Conservation (phyloP, 2,797 vertebrate species). For the Myioborus miniatus region DNA sequence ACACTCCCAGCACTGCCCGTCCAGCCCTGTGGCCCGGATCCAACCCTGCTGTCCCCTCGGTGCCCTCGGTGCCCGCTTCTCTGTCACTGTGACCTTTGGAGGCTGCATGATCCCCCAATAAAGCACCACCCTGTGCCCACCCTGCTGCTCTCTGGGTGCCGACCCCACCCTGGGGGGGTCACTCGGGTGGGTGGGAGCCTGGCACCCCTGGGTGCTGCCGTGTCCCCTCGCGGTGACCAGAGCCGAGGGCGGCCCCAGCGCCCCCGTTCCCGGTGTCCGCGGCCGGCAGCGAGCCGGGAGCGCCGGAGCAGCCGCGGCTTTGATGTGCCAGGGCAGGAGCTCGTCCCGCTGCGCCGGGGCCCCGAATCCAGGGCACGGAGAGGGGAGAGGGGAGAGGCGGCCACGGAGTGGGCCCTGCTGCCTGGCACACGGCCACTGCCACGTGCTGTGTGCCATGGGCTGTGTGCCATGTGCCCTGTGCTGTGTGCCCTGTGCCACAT, state of each 20-base stretch:
- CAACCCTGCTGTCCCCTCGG: not conserved
- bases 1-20: not conserved
- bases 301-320: not conserved
- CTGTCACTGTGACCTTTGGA: constrained; percentile 6
- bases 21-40: accelerated
- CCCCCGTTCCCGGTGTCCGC: not conserved
- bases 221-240: not conserved
- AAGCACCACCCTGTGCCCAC: not conserved
- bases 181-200: accelerated
- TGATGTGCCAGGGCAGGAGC: not conserved
- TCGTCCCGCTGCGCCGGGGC: not conserved
- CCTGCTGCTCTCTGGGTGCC: not conserved
- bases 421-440: not conserved
- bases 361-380: not conserved
- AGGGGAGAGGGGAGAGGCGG: too few species aligned
- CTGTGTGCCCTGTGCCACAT: accelerated
- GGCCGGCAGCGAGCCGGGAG: not conserved
- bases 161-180: not conserved
- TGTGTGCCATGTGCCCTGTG: accelerated
- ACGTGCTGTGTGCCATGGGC: not conserved
- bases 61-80: not conserved
- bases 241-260: not conserved
- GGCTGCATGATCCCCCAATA: constrained; percentile 46
- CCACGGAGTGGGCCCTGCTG: not conserved
- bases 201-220: not conserved